A percentile compares a stretch with the other conserved stretches of the same genome.
Conservation (phyloP, 2,113 vertebrate species). For the Apaloderma vittatum region DNA sequence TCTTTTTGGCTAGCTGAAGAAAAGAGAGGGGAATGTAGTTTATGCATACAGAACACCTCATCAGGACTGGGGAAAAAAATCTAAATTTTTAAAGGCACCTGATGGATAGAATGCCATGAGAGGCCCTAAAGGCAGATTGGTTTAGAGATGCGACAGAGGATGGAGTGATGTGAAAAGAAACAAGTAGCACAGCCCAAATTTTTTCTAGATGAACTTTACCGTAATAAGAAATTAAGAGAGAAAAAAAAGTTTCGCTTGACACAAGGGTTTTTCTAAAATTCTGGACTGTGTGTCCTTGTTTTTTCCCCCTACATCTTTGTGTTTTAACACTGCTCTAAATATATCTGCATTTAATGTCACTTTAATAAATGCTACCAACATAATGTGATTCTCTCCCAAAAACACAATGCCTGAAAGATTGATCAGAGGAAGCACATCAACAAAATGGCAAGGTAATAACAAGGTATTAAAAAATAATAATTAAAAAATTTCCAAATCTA, state of each 20-base stretch:
- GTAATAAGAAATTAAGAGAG: background rate
- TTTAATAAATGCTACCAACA: background rate
- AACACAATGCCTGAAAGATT: background rate
- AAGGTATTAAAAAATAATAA: background rate
- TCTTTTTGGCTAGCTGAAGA: background rate
- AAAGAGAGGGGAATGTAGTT: background rate
- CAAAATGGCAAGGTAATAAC: background rate
- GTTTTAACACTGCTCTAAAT: background rate
- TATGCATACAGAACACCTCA: background rate
- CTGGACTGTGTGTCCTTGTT: rapidly evolving
- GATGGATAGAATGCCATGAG: background rate
- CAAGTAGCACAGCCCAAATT: background rate
- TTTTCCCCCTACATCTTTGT: background rate
- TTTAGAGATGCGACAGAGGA: background rate
- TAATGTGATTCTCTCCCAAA: background rate
- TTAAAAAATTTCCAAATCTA: background rate
- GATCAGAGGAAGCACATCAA: background rate
- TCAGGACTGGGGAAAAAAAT: background rate
- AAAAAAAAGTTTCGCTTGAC: background rate
- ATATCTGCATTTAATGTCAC: background rate
- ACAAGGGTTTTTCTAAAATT: background rate
- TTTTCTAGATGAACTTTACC: background rate
- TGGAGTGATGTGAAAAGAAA: background rate
- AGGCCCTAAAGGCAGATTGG: background rate
- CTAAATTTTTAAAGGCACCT: background rate